These are phyloP conservation scores for Trichonephila clavipes DNA, from an alignment of 1,140 invertebrate species.

Conservation along the genomic window DNA sequence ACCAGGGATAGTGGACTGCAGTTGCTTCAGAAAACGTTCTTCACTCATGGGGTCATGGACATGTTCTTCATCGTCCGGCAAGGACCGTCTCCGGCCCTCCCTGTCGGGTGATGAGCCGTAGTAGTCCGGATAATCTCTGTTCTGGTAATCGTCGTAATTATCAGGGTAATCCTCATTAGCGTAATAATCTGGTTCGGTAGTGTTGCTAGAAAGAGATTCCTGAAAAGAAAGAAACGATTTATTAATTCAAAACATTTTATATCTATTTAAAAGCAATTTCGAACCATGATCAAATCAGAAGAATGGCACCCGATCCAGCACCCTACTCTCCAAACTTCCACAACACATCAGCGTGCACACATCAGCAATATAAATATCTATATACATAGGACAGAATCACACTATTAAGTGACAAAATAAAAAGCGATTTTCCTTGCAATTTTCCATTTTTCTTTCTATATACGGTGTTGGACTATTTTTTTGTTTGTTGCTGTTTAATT, in stretches of 20 bases:
- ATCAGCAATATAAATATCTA: fast-evolving
- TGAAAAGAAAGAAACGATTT: not conserved
- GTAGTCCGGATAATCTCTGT: constrained; percentile 63
- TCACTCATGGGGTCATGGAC: not conserved
- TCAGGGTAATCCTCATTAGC: constrained; percentile 28
- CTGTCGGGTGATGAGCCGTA: not conserved
- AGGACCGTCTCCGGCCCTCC: not conserved
- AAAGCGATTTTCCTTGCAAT: fast-evolving
- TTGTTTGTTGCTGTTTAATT: too few relatives aligned
- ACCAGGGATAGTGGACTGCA: constrained; percentile 78
- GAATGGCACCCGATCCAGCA: too few relatives aligned
- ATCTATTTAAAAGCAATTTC: too few relatives aligned
- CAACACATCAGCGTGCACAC: too few relatives aligned
- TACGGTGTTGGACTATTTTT: too few relatives aligned
- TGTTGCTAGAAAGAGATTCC: not conserved
- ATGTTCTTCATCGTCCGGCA: not conserved
- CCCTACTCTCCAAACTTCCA: too few relatives aligned
- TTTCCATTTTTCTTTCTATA: too few relatives aligned
- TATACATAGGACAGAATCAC: too few relatives aligned
- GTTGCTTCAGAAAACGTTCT: constrained; percentile 27
- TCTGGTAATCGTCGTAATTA: constrained; percentile 47
- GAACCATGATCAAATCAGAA: too few relatives aligned
- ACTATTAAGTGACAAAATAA: fast-evolving
- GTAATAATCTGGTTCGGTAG: not conserved
- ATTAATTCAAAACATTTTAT: not conserved